phyloP scores from a whole-genome alignment of 2,797 vertebrate genomes.

The Phrynocephalus vlangalii region DNA sequence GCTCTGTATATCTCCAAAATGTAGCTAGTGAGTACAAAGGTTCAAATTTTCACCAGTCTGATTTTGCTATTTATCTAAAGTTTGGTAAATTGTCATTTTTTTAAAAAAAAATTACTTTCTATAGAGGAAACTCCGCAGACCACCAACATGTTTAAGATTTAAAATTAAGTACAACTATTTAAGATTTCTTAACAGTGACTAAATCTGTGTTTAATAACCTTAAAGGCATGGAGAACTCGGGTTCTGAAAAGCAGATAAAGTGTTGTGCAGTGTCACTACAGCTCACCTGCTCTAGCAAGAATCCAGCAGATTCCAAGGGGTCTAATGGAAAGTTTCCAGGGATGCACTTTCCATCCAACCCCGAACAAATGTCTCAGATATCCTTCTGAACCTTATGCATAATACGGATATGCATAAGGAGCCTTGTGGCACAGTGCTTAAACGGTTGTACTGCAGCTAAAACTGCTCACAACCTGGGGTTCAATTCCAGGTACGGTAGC shows the following conservation, averaged over 20 bases:
- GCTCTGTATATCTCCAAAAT: neutral
- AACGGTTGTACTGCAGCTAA: too few relatives aligned
- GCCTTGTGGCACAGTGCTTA: too few relatives aligned
- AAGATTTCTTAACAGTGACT: neutral
- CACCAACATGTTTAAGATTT: neutral
- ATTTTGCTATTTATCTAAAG: neutral
- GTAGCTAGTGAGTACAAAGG: neutral
- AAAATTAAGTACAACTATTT: neutral
- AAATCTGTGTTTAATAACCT: neutral
- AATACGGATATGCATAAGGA: neutral
- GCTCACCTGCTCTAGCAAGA: neutral
- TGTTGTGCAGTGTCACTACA: neutral
- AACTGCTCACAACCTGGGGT: too few relatives aligned
- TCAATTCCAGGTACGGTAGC: too few relatives aligned
- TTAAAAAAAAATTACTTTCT: neutral
- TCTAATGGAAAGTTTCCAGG: neutral
- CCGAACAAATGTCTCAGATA: neutral
- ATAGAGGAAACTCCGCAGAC: neutral
- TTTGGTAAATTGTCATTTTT: neutral
- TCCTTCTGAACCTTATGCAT: conserved; percentile 9
- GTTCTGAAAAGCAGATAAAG: neutral
- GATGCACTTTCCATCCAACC: neutral
- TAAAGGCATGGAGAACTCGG: neutral
- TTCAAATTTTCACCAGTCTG: neutral
- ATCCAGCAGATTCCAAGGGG: neutral